Evolutionary conservation across 2,888 invertebrate genomes (phyloP).

Genomic region (Anticlea derivata): DNA sequence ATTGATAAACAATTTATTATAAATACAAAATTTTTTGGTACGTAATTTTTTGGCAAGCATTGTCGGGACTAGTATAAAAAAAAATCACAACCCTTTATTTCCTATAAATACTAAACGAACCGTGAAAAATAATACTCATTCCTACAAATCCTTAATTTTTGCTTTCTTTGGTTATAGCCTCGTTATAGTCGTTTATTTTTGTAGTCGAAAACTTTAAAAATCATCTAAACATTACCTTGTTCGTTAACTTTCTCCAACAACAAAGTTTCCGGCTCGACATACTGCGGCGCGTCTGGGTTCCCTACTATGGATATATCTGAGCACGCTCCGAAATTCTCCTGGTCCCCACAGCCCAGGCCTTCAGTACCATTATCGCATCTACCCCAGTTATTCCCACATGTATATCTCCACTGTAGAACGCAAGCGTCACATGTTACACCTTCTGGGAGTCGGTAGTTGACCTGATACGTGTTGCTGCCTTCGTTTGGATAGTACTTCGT

Average conservation of each 20-base stretch:
- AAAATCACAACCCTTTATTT: background rate
- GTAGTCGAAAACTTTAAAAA: background rate
- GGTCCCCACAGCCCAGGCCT: slow-evolving; percentile 92
- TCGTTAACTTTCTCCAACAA: slow-evolving; percentile 18
- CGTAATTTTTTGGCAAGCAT: slow-evolving; percentile 5
- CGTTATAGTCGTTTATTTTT: too few species aligned
- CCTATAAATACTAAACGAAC: background rate
- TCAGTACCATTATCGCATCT: slow-evolving; percentile 86
- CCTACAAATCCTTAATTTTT: background rate
- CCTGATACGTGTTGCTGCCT: slow-evolving; percentile 88
- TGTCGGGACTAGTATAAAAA: slow-evolving; percentile 6
- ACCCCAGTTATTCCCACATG: slow-evolving; percentile 94
- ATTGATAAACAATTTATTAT: slow-evolving; percentile 20
- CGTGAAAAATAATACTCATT: background rate
- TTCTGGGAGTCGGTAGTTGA: slow-evolving; percentile 84
- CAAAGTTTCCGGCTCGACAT: slow-evolving; percentile 21
- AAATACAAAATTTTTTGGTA: slow-evolving; percentile 24
- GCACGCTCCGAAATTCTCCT: slow-evolving; percentile 93
- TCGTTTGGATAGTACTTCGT: slow-evolving; percentile 86
- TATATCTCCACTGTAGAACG: slow-evolving; percentile 93
- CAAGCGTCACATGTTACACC: slow-evolving; percentile 90
- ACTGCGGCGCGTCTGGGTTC: slow-evolving; percentile 5
- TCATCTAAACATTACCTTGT: slow-evolving; percentile 29
- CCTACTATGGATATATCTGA: slow-evolving; percentile 88
- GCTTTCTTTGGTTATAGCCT: background rate